Percentiles rank a stretch among this genome's conserved stretches.
phyloP scores from a whole-genome alignment of 2,888 invertebrate genomes.

The Stenchaetothrips biformis region DNA sequence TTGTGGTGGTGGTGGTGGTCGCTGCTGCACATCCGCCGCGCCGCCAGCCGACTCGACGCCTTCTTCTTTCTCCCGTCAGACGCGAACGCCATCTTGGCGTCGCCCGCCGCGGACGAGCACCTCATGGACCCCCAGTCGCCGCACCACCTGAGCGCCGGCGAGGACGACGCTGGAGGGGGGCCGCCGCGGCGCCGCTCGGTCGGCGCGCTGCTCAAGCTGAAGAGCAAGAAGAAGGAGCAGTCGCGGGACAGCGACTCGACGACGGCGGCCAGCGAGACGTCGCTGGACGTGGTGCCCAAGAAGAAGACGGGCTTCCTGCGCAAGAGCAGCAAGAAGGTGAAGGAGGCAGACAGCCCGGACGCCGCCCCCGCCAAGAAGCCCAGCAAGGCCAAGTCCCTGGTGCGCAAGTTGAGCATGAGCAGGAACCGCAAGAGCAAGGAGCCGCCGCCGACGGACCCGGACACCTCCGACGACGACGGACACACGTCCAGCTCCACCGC shows the following conservation, averaged over 20 bases:
- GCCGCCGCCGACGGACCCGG: not conserved
- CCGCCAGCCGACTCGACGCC: not conserved
- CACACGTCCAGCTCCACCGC: not conserved
- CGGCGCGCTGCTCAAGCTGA: not conserved
- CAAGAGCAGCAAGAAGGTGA: not conserved
- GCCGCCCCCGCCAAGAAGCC: slow-evolving; percentile 1
- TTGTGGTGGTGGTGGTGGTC: slow-evolving; percentile 22
- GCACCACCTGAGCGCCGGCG: not conserved
- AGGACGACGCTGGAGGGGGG: not conserved
- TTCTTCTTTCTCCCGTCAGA: slow-evolving; percentile 15
- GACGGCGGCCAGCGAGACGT: not conserved
- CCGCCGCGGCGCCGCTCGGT: not conserved
- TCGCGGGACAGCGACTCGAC: not conserved
- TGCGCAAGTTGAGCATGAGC: slow-evolving; percentile 17
- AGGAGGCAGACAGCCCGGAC: not conserved
- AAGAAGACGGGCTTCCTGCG: slow-evolving; percentile 17
- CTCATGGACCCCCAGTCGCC: not conserved
- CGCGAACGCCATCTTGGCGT: slow-evolving; percentile 1
- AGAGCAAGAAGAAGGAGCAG: not conserved
- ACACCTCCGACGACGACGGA: slow-evolving; percentile 6
- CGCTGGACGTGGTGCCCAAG: not conserved
- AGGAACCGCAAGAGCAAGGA: not conserved
- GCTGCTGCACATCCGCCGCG: not conserved
- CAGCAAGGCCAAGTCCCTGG: not conserved
- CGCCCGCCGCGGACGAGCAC: not conserved